These are phyloP conservation scores for Venustaconcha ellipsiformis DNA, from an alignment of 1,140 invertebrate species.

Conservation along the genomic window DNA sequence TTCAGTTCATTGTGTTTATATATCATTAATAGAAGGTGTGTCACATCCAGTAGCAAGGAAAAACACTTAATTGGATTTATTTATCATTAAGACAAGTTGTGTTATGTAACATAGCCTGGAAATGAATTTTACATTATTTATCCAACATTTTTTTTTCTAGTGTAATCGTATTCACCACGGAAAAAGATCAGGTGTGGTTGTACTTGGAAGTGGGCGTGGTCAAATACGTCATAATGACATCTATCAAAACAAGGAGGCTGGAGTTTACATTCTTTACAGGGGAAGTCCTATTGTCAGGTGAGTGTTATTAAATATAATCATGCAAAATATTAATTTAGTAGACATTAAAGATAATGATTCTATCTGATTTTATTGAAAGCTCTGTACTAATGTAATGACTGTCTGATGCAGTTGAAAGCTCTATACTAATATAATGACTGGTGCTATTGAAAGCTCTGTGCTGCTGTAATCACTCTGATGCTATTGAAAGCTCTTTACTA, in stretches of 20 bases:
- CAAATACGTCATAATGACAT: conserved; percentile 62
- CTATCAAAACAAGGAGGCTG: conserved; percentile 60
- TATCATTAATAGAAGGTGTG: not conserved
- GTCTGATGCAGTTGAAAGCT: too few relatives aligned
- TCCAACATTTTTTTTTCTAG: conserved; percentile 32
- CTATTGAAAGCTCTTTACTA: too few relatives aligned
- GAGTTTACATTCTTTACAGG: conserved; percentile 59
- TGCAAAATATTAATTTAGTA: too few relatives aligned
- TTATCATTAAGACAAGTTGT: not conserved
- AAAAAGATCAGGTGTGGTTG: conserved; percentile 60
- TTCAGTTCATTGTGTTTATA: not conserved
- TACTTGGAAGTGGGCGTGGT: conserved; percentile 62
- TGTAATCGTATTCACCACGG: conserved; percentile 61
- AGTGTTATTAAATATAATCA: not conserved
- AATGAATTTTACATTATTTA: not conserved
- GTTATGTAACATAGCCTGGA: not conserved
- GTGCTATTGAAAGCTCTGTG: too few relatives aligned
- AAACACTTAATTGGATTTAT: not conserved
- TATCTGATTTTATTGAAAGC: too few relatives aligned
- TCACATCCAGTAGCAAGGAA: not conserved
- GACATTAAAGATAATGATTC: too few relatives aligned
- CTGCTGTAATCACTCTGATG: too few relatives aligned
- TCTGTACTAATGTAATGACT: too few relatives aligned
- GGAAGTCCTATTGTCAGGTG: conserved; percentile 60
- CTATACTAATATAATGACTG: too few relatives aligned